phyloP scores from a whole-genome alignment of 2,113 vertebrate species.

The Lanius ludovicianus region DNA sequence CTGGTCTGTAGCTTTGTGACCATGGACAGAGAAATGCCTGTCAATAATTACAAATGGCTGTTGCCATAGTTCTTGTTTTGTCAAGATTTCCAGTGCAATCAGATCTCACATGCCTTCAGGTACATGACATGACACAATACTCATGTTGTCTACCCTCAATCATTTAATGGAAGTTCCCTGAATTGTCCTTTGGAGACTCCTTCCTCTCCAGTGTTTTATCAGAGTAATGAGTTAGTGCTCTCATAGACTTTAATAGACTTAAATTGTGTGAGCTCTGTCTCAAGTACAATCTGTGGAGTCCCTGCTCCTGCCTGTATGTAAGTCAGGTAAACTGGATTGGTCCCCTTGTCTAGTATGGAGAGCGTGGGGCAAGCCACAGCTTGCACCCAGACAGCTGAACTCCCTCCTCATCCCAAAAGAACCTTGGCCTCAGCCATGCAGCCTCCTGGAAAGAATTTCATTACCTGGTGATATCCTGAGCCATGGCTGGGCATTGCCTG shows the following conservation, averaged over 20 bases:
- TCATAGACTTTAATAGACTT: rapidly evolving
- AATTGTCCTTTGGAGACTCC: neutral
- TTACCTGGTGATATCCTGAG: neutral
- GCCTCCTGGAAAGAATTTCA: neutral
- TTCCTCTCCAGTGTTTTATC: neutral
- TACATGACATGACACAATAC: neutral
- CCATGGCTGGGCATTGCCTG: neutral
- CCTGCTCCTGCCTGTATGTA: neutral
- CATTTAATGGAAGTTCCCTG: neutral
- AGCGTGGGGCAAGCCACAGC: neutral
- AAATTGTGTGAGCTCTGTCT: neutral
- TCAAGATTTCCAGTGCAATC: neutral
- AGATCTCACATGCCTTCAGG: neutral
- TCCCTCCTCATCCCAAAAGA: neutral
- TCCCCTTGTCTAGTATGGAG: neutral
- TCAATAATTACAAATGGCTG: neutral
- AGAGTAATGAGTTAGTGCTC: neutral
- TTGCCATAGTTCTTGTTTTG: neutral
- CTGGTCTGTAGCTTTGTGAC: conserved; percentile 15
- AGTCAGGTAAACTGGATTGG: neutral
- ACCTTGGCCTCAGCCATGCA: neutral
- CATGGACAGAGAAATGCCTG: neutral
- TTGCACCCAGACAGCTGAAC: neutral
- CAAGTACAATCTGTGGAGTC: neutral
- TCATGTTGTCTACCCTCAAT: neutral